Evolutionary conservation across 1,140 invertebrate genomes (phyloP).

Genomic region (Heliothis subflexa): DNA sequence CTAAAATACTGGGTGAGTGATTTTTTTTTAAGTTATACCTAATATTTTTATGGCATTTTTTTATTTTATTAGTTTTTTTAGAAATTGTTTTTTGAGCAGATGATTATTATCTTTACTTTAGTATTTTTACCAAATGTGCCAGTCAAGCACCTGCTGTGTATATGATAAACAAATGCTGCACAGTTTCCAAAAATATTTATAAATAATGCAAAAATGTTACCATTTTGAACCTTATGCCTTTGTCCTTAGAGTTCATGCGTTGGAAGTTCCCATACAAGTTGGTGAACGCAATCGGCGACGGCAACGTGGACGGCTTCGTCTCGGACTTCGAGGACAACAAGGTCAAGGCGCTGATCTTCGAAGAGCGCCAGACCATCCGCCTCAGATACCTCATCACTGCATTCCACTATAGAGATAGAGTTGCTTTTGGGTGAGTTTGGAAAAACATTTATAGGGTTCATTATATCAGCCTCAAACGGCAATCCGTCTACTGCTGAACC

Average conservation of each 20-base stretch:
- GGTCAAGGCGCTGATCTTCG: constrained; percentile 96
- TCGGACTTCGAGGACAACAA: constrained; percentile 96
- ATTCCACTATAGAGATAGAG: constrained; percentile 93
- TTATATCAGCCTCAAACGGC: no score
- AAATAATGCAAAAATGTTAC: background rate
- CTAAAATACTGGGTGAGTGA: constrained; percentile 91
- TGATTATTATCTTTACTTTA: no score
- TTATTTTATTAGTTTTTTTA: no score
- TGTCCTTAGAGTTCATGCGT: constrained; percentile 91
- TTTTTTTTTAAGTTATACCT: background rate
- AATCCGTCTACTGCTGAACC: no score
- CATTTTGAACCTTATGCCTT: background rate
- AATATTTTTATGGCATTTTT: no score
- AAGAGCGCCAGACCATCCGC: constrained; percentile 91
- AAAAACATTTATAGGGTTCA: no score
- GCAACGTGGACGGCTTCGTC: constrained; percentile 92
- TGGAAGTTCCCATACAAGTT: constrained; percentile 94
- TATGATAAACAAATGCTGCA: no score
- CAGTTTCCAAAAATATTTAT: no score
- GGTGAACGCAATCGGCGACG: constrained; percentile 90
- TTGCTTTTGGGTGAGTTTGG: constrained; percentile 94
- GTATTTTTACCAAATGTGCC: no score
- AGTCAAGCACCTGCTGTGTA: no score
- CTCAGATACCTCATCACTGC: constrained; percentile 96
- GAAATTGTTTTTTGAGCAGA: no score